Conservation (phyloP, 2,113 vertebrate genomes). For the Amphiprion ocellaris region DNA sequence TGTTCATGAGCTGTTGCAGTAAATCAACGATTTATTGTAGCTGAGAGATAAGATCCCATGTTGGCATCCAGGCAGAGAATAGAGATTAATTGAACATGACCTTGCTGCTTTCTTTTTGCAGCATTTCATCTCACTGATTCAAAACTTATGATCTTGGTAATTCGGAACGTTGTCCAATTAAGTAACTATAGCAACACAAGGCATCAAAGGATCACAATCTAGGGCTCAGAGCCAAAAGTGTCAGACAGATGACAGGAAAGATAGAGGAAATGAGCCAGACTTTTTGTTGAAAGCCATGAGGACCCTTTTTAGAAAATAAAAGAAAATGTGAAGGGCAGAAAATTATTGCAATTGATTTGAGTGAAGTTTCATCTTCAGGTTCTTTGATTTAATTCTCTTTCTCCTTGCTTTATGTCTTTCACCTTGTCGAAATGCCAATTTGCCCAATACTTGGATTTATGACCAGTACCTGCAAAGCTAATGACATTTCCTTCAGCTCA, state of each 20-base stretch:
- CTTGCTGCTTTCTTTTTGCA: neutral
- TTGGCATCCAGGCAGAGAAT: neutral
- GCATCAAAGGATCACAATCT: conserved; percentile 46
- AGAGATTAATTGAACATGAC: neutral
- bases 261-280: conserved; percentile 7
- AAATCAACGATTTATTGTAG: neutral
- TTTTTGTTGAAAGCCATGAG: conserved; percentile 49
- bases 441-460: neutral
- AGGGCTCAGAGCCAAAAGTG: conserved; percentile 24
- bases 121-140: neutral
- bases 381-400: conserved; percentile 15
- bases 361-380: conserved; percentile 10
- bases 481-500: no score
- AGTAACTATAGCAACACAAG: conserved; percentile 25
- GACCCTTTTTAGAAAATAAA: neutral
- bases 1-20: neutral
- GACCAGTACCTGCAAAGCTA: no score
- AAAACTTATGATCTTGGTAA: conserved; percentile 28
- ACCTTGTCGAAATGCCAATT: neutral
- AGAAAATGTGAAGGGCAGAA: conserved; percentile 30
- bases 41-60: neutral
- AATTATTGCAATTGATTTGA: conserved; percentile 6
- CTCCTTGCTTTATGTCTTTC: neutral
- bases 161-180: conserved; percentile 27
- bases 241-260: conserved; percentile 25